A percentile compares a stretch with the other conserved stretches of the same genome.
phyloP scores from a whole-genome alignment of 2,113 vertebrate species.

The Sitta europaea region DNA sequence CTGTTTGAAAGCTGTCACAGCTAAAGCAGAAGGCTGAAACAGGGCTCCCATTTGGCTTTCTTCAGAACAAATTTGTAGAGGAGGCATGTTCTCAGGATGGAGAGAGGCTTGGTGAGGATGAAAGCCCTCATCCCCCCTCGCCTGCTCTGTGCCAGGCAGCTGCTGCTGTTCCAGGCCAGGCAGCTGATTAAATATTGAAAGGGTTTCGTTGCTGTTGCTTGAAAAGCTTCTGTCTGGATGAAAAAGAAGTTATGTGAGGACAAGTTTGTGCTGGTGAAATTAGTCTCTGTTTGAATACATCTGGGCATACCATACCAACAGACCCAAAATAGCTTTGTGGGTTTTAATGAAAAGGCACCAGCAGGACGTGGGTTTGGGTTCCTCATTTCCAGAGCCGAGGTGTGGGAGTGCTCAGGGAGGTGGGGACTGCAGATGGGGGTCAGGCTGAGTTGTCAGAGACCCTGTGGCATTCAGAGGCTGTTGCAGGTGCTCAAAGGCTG shows the following conservation, averaged over 20 bases:
- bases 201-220: slow-evolving; percentile 3
- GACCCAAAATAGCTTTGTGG: background rate
- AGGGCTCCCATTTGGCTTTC: background rate
- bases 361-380: background rate
- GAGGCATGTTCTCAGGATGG: background rate
- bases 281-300: background rate
- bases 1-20: background rate
- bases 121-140: fast-evolving
- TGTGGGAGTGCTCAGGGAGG: background rate
- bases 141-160: background rate
- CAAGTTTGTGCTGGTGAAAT: slow-evolving; percentile 16
- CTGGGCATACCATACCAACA: background rate
- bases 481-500: background rate
- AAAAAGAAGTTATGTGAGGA: slow-evolving; percentile 28
- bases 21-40: background rate
- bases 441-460: background rate
- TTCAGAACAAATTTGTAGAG: background rate
- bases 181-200: slow-evolving; percentile 65
- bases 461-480: background rate
- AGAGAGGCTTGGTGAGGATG: background rate
- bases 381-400: background rate
- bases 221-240: slow-evolving; percentile 36
- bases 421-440: background rate
- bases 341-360: background rate
- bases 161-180: background rate